phyloP scores from a whole-genome alignment of 1,140 invertebrate genomes.

The Eriocheir sinensis region DNA sequence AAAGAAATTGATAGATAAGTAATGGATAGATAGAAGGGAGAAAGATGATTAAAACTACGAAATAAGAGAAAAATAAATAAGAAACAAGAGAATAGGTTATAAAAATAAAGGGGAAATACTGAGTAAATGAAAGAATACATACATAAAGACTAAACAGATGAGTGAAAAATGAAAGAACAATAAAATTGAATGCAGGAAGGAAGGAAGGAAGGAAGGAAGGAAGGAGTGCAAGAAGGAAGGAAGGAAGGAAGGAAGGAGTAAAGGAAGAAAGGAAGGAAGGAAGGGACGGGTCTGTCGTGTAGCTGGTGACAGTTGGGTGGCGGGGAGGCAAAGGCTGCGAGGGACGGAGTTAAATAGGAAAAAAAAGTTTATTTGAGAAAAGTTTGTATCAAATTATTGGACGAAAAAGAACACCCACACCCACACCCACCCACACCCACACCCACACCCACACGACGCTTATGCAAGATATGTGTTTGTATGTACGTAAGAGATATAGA shows the following conservation, averaged over 20 bases:
- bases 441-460: neutral
- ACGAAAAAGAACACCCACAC: constrained; percentile 9
- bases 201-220: no score
- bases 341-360: neutral
- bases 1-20: no score
- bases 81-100: neutral
- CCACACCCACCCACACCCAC: constrained; percentile 32
- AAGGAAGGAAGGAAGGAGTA: neutral
- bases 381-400: neutral
- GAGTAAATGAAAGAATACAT: neutral
- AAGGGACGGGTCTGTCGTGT: no score
- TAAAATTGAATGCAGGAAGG: no score
- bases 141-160: no score
- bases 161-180: no score
- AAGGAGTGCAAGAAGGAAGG: neutral
- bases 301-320: neutral
- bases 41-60: no score
- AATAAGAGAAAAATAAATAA: neutral
- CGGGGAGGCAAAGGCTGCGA: neutral
- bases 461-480: neutral
- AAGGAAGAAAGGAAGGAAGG: neutral
- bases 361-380: neutral
- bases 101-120: neutral
- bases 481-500: neutral
- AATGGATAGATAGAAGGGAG: no score